Conservation (phyloP, 2,113 vertebrate genomes). For the Protomyctophum bolini region DNA sequence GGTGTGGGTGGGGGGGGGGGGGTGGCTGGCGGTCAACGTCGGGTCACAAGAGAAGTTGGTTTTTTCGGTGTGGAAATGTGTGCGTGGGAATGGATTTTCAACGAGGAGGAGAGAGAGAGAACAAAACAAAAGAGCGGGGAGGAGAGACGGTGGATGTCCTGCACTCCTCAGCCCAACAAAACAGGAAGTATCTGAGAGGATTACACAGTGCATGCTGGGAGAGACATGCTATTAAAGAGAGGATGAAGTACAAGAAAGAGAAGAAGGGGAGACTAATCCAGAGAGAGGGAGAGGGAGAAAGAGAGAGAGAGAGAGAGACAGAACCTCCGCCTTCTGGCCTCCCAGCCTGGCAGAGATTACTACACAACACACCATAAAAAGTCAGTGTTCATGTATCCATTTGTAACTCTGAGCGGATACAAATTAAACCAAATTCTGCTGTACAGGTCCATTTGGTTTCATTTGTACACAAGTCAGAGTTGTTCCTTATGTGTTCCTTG, state of each 20-base stretch:
- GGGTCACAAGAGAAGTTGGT: not conserved
- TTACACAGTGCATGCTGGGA: constrained; percentile 75
- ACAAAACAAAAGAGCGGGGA: constrained; percentile 21
- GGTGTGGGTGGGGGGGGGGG: not conserved
- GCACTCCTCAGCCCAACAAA: constrained; percentile 59
- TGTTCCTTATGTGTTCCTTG: no score
- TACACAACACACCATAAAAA: no score
- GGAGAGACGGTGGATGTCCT: constrained; percentile 20
- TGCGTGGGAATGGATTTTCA: constrained; percentile 9
- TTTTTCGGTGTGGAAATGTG: constrained; percentile 2
- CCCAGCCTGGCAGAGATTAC: no score
- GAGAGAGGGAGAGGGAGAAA: not conserved
- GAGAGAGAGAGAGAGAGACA: constrained; percentile 39
- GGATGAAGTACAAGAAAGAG: constrained; percentile 57
- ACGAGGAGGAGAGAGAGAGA: constrained; percentile 4
- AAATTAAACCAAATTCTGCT: no score
- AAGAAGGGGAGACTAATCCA: constrained; percentile 38
- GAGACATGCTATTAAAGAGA: constrained; percentile 62
- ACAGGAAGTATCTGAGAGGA: constrained; percentile 66
- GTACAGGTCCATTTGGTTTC: no score
- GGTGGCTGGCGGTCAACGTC: not conserved
- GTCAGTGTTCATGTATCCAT: no score
- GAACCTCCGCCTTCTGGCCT: not conserved
- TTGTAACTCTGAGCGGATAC: no score
- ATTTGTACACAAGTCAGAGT: no score